A percentile compares a stretch with the other conserved stretches of the same genome.
Conservation (phyloP, 1,140 invertebrate species). For the Sarcophaga bullata region DNA sequence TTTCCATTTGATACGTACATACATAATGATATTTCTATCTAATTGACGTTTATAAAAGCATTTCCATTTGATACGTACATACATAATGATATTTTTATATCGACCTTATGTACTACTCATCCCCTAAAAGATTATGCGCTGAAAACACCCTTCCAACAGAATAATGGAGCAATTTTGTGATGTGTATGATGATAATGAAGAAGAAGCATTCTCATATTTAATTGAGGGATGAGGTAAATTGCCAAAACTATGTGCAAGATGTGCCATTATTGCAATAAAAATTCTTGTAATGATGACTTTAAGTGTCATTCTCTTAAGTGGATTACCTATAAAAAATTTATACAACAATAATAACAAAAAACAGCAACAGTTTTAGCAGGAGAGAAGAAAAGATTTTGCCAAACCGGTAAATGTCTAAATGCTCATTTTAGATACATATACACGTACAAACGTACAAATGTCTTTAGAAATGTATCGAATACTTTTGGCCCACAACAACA, state of each 20-base stretch:
- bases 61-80: slow-evolving; percentile 11
- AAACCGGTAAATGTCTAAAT: background rate
- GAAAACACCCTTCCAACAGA: slow-evolving; percentile 2
- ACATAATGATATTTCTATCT: background rate
- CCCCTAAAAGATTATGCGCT: too few species aligned
- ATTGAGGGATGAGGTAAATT: slow-evolving; percentile 62
- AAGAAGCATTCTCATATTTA: slow-evolving; percentile 29
- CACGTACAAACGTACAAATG: too few species aligned
- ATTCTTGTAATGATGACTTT: slow-evolving; percentile 66
- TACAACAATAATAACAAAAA: slow-evolving; percentile 52
- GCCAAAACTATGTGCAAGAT: slow-evolving; percentile 66
- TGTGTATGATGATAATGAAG: background rate
- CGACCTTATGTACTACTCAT: too few species aligned
- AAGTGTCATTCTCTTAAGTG: slow-evolving; percentile 65
- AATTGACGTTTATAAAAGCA: background rate
- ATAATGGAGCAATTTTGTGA: background rate
- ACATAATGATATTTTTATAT: background rate
- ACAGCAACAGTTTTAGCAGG: background rate
- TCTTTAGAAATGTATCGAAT: background rate
- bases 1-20: slow-evolving; percentile 9
- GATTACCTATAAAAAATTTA: slow-evolving; percentile 67
- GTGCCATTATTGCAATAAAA: slow-evolving; percentile 65
- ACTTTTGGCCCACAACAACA: too few species aligned
- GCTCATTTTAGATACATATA: too few species aligned
- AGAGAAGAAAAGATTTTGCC: slow-evolving; percentile 21